Base-by-base conservation (phyloP, 1,140 invertebrate genomes). In the Trypoxylus dichotomus region DNA sequence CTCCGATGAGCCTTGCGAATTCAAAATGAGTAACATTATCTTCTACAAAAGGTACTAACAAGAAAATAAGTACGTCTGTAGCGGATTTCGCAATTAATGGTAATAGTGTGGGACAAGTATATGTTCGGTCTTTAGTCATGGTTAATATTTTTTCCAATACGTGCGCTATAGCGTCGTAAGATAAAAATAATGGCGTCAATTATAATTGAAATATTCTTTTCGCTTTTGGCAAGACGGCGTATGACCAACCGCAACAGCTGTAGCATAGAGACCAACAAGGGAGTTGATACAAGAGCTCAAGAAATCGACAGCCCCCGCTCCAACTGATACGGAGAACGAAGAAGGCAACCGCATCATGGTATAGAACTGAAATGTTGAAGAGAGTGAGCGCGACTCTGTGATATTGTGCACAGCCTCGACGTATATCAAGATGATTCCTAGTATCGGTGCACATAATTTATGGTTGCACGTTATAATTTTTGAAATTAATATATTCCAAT, bases 401-500 rank as follows among this genome's bases (percentile, higher is more conserved):
- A 74, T 74, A 74, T 74, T 74, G 72, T 74, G 72, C 74, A 37
- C 63, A 27, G n/a, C 29, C n/a, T 42, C 72, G 72, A 43, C 60
- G 60, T 68, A 68, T 37, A 75, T 75, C 74, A 75, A 75, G 74
- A 75, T 75, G 74, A 75, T 75, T 43, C 41, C 74, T 75, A 47
- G 41, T 43, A 75, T 47, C 74, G 24, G 74, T 27, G 29, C 72
- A 74, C 74, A 54, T 75, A 75, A 75, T 75, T 75, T 75, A 75
- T 75, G 74, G 74, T 75, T 75, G 74, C 74, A 75, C 74, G 74
- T 75, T 75, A 75, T 75, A 75, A 75, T 75, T 75, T 75, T 75
- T 75, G 74, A 75, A 75, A 75, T 75, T 75, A 75, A 75, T 75
- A 68, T 68, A 75, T 75, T 75, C 74, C 74, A 75, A 84, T 85